phyloP scores from a whole-genome alignment of 2,797 vertebrate genomes.

The Halcyon badia region DNA sequence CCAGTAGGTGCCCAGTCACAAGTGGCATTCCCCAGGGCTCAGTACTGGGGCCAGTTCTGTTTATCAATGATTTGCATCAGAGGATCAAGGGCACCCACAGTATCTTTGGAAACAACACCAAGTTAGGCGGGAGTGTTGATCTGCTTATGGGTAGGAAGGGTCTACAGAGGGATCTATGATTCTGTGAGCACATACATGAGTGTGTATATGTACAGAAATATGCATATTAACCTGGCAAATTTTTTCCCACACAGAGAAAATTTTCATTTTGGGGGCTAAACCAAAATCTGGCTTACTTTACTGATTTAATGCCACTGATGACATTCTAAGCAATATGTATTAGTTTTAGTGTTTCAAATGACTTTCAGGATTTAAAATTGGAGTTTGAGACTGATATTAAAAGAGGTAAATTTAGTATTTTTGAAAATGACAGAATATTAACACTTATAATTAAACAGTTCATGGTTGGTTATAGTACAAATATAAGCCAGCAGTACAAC shows the following conservation, averaged over 20 bases:
- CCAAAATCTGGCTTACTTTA: background rate
- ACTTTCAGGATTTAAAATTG: background rate
- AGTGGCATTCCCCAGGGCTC: background rate
- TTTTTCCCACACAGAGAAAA: background rate
- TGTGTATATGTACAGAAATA: background rate
- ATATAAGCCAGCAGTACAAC: background rate
- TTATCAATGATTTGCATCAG: fast-evolving
- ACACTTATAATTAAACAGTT: background rate
- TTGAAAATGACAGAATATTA: background rate
- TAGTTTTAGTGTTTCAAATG: background rate
- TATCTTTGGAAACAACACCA: background rate
- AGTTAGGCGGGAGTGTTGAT: fast-evolving
- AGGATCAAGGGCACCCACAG: background rate
- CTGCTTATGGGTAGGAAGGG: background rate
- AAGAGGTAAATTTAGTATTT: background rate
- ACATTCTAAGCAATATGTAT: background rate
- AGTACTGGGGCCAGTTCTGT: background rate
- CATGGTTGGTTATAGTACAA: background rate
- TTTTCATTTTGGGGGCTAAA: background rate
- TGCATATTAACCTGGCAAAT: background rate
- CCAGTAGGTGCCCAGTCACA: fast-evolving
- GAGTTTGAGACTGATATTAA: background rate
- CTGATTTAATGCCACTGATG: background rate
- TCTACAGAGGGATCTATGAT: background rate
- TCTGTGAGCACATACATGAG: background rate